Evolutionary conservation across 1,140 invertebrate genomes (phyloP).

Genomic region (Melitaea cinxia): DNA sequence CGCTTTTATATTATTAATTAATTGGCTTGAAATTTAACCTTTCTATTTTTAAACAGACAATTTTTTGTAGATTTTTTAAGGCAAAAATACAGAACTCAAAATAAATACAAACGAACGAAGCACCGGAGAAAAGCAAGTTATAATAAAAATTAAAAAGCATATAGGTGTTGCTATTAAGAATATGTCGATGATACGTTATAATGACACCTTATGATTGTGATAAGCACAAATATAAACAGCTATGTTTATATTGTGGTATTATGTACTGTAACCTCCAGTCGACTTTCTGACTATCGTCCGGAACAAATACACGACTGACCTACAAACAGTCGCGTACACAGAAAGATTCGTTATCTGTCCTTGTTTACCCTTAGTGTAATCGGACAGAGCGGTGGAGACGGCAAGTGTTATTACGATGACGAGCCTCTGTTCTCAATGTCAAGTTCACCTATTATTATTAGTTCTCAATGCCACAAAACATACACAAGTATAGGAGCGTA

Average conservation of each 20-base stretch:
- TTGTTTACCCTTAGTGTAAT: slow-evolving; percentile 50
- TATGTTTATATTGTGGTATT: too few relatives aligned
- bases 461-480: slow-evolving; percentile 79
- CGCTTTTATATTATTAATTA: too few relatives aligned
- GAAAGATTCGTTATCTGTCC: slow-evolving; percentile 65
- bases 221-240: slow-evolving; percentile 62
- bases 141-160: too few relatives aligned
- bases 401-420: slow-evolving; percentile 70
- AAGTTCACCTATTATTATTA: slow-evolving; percentile 82
- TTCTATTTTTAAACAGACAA: too few relatives aligned
- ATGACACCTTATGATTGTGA: slow-evolving; percentile 42
- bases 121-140: too few relatives aligned
- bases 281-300: slow-evolving; percentile 79
- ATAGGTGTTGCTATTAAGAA: too few relatives aligned
- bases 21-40: too few relatives aligned
- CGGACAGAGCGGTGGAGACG: slow-evolving; percentile 58
- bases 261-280: slow-evolving; percentile 74
- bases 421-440: slow-evolving; percentile 79
- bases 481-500: slow-evolving; percentile 63
- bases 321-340: slow-evolving; percentile 74
- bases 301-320: slow-evolving; percentile 80
- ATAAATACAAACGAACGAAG: too few relatives aligned
- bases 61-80: too few relatives aligned
- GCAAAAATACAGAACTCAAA: too few relatives aligned
- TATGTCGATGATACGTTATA: slow-evolving; percentile 21